phyloP scores from a whole-genome alignment of 2,888 invertebrate species.

The Tipula lateralis region DNA sequence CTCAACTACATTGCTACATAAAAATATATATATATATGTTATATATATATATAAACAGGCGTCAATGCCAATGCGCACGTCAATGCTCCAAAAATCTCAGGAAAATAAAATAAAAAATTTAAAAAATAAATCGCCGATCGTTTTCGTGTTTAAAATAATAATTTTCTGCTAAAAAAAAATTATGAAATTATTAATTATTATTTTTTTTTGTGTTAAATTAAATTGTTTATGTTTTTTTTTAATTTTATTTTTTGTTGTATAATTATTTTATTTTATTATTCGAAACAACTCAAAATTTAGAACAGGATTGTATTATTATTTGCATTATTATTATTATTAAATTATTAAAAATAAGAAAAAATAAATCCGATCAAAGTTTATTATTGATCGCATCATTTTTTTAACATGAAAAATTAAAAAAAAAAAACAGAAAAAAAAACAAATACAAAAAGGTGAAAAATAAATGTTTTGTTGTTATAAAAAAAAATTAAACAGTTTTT shows the following conservation, averaged over 20 bases:
- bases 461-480: conserved; percentile 41
- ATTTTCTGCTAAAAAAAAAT: neutral
- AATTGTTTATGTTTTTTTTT: neutral
- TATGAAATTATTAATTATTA: neutral
- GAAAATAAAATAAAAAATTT: neutral
- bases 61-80: neutral
- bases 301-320: neutral
- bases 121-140: neutral
- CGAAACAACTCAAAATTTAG: neutral
- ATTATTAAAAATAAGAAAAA: conserved; percentile 35
- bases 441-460: conserved; percentile 34
- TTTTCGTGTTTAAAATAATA: neutral
- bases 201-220: neutral
- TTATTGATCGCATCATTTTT: conserved; percentile 31
- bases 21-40: neutral
- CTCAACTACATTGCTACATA: neutral
- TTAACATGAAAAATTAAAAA: conserved; percentile 26
- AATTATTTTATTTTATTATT: conserved; percentile 19
- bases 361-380: conserved; percentile 33
- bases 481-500: conserved; percentile 35
- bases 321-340: conserved; percentile 29
- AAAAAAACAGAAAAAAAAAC: conserved; percentile 27
- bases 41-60: neutral
- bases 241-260: conserved; percentile 13
- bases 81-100: neutral